Evolutionary conservation across 2,113 vertebrate species (phyloP), one percentile per base, ranked within the genome.

Genomic region (Ia io): DNA sequence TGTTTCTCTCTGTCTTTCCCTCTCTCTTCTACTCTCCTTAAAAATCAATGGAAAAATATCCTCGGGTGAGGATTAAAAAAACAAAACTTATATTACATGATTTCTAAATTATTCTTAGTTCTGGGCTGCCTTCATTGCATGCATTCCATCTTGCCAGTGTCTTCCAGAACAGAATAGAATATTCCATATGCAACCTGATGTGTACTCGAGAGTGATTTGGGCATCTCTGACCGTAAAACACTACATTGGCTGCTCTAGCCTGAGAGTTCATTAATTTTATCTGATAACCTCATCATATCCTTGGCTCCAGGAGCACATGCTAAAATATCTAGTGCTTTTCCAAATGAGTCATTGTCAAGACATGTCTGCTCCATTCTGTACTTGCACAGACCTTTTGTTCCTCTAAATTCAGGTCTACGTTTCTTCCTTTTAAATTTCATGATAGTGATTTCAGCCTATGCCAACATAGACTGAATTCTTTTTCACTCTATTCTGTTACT

Each of bases 391-490:
- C 32, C 69, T 93, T 84, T 84, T 56, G 17, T 83, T 90, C 37
- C 49, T 96, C 35, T 84, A 71, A 77, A 92, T 67, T 84, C 13
- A 84, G 12, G 16, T 56, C 35, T 93, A 88, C 35, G 14, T 87
- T 94, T 95, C 25, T 87, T 85, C 65, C 84, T 90, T 35, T 92
- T 96, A 73, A 84, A 71, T 83, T 86, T 91, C 30, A 40, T 42
- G 4, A 74, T 69, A 70, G 23, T 80, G 30, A 86, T 74, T 61
- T 93, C 69, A 82, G 84, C 35, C 49, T 91, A 12, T 76, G 76
- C 22, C 65, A 56, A 69, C 67, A 32, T 51, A 23, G 32, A 71
- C 65, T 61, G 53, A 93, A 63, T 73, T 77, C 32, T 37, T 94
- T 93, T 91, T 94, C 47, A 86, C 73, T 76, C 44, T 70, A 13